Evolutionary conservation across 2,113 vertebrate species (phyloP).

Genomic region (Microcebus lehilahytsara): DNA sequence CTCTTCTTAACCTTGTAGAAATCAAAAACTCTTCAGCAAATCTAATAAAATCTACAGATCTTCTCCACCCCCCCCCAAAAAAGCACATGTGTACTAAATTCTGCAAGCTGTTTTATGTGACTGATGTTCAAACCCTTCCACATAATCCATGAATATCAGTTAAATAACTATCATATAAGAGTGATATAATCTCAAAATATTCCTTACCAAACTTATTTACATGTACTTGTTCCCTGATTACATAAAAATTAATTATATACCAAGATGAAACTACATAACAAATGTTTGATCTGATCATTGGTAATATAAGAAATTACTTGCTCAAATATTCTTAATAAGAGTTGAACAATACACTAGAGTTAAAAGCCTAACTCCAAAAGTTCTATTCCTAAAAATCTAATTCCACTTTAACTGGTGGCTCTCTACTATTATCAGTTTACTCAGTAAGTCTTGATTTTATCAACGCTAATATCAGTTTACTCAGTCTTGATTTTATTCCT

Average conservation of each 20-base stretch:
- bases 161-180: background rate
- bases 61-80: background rate
- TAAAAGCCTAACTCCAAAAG: slow-evolving; percentile 2
- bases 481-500: background rate
- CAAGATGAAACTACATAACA: background rate
- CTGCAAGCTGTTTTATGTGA: background rate
- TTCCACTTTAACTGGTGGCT: background rate
- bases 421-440: background rate
- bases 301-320: background rate
- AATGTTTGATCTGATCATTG: background rate
- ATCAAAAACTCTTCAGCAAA: background rate
- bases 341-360: background rate
- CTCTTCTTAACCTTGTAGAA: background rate
- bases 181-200: background rate
- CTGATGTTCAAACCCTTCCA: background rate
- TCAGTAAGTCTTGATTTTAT: background rate
- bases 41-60: background rate
- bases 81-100: background rate
- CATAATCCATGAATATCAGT: background rate
- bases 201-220: background rate
- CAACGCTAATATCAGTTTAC: background rate
- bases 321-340: background rate
- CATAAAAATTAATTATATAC: slow-evolving; percentile 27
- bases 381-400: slow-evolving; percentile 13
- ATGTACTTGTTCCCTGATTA: background rate